Evolutionary conservation across 2,888 invertebrate species (phyloP), one percentile per base, ranked within the genome.

Genomic region (Acleris cristana): DNA sequence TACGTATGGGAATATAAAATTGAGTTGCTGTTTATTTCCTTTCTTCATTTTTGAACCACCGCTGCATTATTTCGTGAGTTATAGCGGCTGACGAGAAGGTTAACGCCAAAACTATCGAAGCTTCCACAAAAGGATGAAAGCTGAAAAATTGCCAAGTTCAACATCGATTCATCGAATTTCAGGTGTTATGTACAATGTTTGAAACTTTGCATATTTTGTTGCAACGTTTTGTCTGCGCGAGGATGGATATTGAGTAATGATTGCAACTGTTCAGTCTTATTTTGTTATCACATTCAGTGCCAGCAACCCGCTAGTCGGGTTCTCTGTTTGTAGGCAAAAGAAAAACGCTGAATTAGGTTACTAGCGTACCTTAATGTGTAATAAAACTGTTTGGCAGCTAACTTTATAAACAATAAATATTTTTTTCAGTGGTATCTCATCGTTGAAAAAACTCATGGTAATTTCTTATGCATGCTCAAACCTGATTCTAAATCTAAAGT

Each of bases 41-140:
- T 78, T 71, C 75, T 87, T 84, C 91, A 92, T 92, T 92, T 86
- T 88, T 86, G 83, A 79, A 73, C 75, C 72, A 73, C 74, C 74
- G 73, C 81, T 80, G 84, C 85, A 89, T 89, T 90, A 90, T 89
- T 87, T 77, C 79, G 79, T 85, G 88, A 90, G 80, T 87, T 90
- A 90, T 84, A 75, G 83, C 80, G 81, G 76, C 78, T 54, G 76
- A 74, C 76, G 71, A 79, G 82, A 82, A 86, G 86, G 86, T 85
- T 85, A 85, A 80, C 80, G 83, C 82, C 81, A 79, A 84, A 85
- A 85, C 83, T 83, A 85, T 78, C 77, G 72, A 53, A 70, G 76
- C 71, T 77, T 74, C 74, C 72, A 73, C 74, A 70, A 80, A 76
- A 69, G 76, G 81, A 82, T 76, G 75, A 82, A 83, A 80, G 80